Conservation (phyloP, 2,797 vertebrate species). For the Apodemus agrarius region DNA sequence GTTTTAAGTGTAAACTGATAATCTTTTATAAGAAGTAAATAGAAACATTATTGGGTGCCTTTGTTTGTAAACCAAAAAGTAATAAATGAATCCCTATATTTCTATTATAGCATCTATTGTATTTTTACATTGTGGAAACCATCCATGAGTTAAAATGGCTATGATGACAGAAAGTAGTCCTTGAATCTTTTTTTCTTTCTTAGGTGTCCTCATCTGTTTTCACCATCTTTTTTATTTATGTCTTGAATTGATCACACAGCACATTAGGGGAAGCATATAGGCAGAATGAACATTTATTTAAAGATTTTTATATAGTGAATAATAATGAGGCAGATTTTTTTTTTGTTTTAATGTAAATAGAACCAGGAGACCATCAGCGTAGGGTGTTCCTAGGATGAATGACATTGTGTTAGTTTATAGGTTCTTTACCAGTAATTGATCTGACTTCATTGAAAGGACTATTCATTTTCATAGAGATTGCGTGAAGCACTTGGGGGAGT, state of each 20-base stretch:
- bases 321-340: slow-evolving; percentile 6
- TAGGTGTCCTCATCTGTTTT: slow-evolving; percentile 33
- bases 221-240: slow-evolving; percentile 51
- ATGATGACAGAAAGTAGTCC: background rate
- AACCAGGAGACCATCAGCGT: background rate
- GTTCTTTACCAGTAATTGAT: slow-evolving; percentile 13
- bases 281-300: slow-evolving; percentile 35
- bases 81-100: slow-evolving; percentile 89
- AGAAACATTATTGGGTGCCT: slow-evolving; percentile 93
- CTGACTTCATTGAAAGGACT: background rate
- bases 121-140: slow-evolving; percentile 70
- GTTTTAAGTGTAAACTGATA: slow-evolving; percentile 84
- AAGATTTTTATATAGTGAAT: slow-evolving; percentile 60
- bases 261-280: slow-evolving; percentile 49
- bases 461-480: slow-evolving; percentile 26
- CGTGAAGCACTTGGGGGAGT: background rate
- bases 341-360: background rate
- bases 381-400: slow-evolving; percentile 24
- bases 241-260: slow-evolving; percentile 5
- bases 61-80: slow-evolving; percentile 95
- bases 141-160: slow-evolving; percentile 31
- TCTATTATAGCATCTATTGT: slow-evolving; percentile 80
- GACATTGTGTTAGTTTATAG: slow-evolving; percentile 31
- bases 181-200: slow-evolving; percentile 10
- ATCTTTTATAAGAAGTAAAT: slow-evolving; percentile 88